These are phyloP conservation scores for Parelbella ahira DNA, from an alignment of 2,888 invertebrate species.

Conservation along the genomic window DNA sequence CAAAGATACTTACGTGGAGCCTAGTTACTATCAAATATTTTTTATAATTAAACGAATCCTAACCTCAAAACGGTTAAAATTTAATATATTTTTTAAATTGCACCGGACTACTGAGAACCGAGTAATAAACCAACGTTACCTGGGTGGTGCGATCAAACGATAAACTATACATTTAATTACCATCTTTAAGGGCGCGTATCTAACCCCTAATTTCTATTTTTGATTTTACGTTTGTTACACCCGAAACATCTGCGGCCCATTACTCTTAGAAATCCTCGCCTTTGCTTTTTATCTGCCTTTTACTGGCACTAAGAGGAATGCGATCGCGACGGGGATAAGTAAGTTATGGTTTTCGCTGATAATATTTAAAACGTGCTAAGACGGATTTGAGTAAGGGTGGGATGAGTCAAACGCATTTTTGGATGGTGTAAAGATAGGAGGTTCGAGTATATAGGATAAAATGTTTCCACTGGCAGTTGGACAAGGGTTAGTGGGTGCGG, in stretches of 20 bases:
- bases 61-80: background rate
- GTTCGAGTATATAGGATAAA: no score
- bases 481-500: no score
- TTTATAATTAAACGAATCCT: no score
- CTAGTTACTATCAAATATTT: no score
- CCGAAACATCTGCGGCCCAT: slow-evolving; percentile 62
- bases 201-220: slow-evolving; percentile 75
- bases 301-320: slow-evolving; percentile 39
- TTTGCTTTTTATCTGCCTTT: slow-evolving; percentile 44
- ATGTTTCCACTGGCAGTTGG: no score
- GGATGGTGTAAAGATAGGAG: background rate
- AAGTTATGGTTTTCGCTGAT: slow-evolving; percentile 51
- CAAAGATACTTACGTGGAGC: no score
- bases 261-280: slow-evolving; percentile 59
- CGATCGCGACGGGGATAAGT: slow-evolving; percentile 40
- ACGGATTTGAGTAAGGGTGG: slow-evolving; percentile 17
- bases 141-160: slow-evolving; percentile 68
- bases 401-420: slow-evolving; percentile 14
- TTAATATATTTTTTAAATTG: slow-evolving; percentile 31
- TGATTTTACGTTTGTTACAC: slow-evolving; percentile 45
- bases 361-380: slow-evolving; percentile 50
- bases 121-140: slow-evolving; percentile 39
- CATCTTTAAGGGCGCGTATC: slow-evolving; percentile 57
- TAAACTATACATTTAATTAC: slow-evolving; percentile 68
- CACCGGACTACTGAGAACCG: slow-evolving; percentile 30